phyloP scores from a whole-genome alignment of 1,140 invertebrate genomes.

The Archivesica marissinica region DNA sequence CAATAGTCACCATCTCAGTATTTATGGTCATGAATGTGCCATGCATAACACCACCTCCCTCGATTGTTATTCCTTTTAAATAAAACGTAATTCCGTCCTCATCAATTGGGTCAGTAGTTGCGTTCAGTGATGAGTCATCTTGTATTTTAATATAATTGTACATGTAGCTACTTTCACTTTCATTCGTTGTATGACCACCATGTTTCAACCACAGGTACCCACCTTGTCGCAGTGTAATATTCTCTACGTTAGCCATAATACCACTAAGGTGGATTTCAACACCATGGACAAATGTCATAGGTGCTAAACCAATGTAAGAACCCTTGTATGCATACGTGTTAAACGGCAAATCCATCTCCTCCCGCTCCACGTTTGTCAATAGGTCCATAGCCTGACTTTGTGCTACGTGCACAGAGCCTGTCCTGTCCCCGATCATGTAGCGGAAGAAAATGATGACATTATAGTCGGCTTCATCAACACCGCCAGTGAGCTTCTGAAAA shows the following conservation, averaged over 20 bases:
- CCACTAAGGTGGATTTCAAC: slow-evolving; percentile 77
- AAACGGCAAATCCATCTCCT: slow-evolving; percentile 75
- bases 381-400: slow-evolving; percentile 71
- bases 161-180: slow-evolving; percentile 67
- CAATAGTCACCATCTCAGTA: slow-evolving; percentile 73
- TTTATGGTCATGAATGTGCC: slow-evolving; percentile 71
- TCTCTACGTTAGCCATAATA: slow-evolving; percentile 71
- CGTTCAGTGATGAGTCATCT: slow-evolving; percentile 72
- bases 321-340: slow-evolving; percentile 70
- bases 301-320: slow-evolving; percentile 73
- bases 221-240: slow-evolving; percentile 75
- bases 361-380: slow-evolving; percentile 46
- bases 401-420: slow-evolving; percentile 72
- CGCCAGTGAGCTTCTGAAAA: background rate
- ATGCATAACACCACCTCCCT: slow-evolving; percentile 75
- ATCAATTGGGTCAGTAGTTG: slow-evolving; percentile 73
- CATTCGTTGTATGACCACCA: slow-evolving; percentile 71
- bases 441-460: slow-evolving; percentile 76
- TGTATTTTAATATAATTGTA: slow-evolving; percentile 73
- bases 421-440: slow-evolving; percentile 78
- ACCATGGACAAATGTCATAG: slow-evolving; percentile 75
- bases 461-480: slow-evolving; percentile 54
- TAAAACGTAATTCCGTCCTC: slow-evolving; percentile 73
- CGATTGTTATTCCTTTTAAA: slow-evolving; percentile 66
- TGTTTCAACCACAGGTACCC: slow-evolving; percentile 77